Percentiles rank a stretch among this genome's conserved stretches.
Evolutionary conservation across 2,113 vertebrate species (phyloP).

Genomic region (Oreochromis aureus): DNA sequence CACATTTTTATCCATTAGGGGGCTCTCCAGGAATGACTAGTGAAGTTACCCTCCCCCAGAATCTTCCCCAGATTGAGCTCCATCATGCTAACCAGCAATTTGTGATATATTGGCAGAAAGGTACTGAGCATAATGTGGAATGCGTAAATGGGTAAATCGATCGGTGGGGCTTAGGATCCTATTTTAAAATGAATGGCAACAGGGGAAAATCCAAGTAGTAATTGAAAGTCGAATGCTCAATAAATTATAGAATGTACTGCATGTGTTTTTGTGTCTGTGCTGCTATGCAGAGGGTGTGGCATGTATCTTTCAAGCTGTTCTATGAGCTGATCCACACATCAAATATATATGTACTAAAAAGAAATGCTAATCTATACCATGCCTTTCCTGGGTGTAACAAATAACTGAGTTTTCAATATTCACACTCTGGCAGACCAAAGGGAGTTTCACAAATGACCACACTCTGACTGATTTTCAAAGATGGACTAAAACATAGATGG

Average conservation of each 20-base stretch:
- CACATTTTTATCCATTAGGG: conserved; percentile 38
- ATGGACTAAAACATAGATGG: neutral
- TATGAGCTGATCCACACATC: neutral
- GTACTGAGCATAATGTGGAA: conserved; percentile 22
- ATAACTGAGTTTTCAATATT: conserved; percentile 51
- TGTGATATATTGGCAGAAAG: conserved; percentile 34
- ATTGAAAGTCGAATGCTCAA: conserved; percentile 24
- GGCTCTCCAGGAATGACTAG: conserved; percentile 49
- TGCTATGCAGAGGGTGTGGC: neutral
- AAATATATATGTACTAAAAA: neutral
- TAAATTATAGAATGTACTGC: neutral
- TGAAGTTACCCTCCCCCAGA: conserved; percentile 10
- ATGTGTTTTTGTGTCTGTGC: neutral
- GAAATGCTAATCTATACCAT: neutral
- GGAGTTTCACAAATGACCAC: conserved; percentile 67
- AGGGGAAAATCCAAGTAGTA: conserved; percentile 4
- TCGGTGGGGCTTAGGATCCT: neutral
- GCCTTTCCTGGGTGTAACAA: conserved; percentile 27
- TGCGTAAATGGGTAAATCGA: conserved; percentile 43
- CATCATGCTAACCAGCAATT: conserved; percentile 24
- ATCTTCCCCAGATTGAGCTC: neutral
- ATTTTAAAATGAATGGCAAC: conserved; percentile 30
- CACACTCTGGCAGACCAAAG: conserved; percentile 25
- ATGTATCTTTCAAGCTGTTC: neutral
- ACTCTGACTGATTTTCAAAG: conserved; percentile 41